A percentile compares a stretch with the other conserved stretches of the same genome.
phyloP scores from a whole-genome alignment of 2,113 vertebrate species.

The Mohoua ochrocephala region DNA sequence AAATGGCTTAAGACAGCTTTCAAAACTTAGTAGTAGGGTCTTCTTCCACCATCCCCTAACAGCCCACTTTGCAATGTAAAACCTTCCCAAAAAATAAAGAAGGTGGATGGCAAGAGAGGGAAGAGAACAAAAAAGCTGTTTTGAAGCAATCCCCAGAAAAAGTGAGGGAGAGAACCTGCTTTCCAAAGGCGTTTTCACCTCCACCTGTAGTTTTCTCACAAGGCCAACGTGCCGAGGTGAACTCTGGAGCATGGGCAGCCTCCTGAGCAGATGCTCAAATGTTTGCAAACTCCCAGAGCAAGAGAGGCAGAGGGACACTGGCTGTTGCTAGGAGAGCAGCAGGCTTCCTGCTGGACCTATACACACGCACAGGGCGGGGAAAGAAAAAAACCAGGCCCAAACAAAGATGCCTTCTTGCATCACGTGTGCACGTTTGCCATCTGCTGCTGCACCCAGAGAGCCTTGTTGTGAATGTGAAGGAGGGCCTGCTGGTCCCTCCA shows the following conservation, averaged over 20 bases:
- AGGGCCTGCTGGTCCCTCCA: neutral
- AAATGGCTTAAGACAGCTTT: neutral
- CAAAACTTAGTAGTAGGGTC: neutral
- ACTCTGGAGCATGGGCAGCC: neutral
- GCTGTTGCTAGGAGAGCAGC: constrained; percentile 76
- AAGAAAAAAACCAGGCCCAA: neutral
- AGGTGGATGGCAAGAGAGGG: neutral
- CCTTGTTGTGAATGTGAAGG: neutral
- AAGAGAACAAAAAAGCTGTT: neutral
- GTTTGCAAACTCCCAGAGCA: constrained; percentile 39
- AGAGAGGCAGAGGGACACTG: constrained; percentile 26
- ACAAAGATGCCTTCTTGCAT: constrained; percentile 69
- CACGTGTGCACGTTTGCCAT: neutral
- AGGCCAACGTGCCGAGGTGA: neutral
- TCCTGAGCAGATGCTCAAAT: neutral
- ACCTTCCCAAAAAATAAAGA: neutral
- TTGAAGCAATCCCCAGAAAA: neutral
- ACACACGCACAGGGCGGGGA: rapidly evolving
- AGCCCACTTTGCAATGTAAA: neutral
- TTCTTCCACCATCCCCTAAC: neutral
- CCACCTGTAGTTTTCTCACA: neutral
- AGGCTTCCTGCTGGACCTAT: constrained; percentile 62
- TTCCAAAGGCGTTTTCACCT: neutral
- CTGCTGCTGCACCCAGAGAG: constrained; percentile 16
- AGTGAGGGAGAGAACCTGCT: neutral